phyloP scores from a whole-genome alignment of 2,113 vertebrate species.

The Cebidichthys violaceus region DNA sequence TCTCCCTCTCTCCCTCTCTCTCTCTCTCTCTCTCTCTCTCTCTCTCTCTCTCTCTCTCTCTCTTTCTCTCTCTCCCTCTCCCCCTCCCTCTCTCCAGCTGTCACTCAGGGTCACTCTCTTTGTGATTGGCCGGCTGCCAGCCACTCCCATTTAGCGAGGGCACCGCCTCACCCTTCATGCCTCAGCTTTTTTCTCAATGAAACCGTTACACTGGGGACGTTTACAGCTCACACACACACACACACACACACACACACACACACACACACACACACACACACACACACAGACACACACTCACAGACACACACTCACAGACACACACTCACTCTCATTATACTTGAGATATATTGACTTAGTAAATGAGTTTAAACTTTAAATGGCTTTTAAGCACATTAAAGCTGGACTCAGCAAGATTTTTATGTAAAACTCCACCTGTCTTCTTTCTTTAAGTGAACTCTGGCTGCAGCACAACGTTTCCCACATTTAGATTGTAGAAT shows the following conservation, averaged over 20 bases:
- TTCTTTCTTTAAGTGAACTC: constrained; percentile 21
- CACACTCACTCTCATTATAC: constrained; percentile 12
- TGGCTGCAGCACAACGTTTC: constrained; percentile 4
- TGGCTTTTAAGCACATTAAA: constrained; percentile 44
- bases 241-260: constrained; percentile 18
- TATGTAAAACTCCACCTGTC: constrained; percentile 32
- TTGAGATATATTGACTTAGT: constrained; percentile 50
- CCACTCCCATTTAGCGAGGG: constrained; percentile 52
- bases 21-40: background rate
- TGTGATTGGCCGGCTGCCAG: constrained; percentile 71
- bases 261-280: constrained; percentile 2
- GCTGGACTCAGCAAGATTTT: constrained; percentile 45
- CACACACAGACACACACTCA: constrained; percentile 3
- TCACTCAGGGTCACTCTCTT: constrained; percentile 47
- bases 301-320: too few relatives aligned
- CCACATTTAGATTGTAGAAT: background rate
- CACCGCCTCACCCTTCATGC: constrained; percentile 47
- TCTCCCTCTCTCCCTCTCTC: background rate
- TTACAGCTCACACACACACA: constrained; percentile 37
- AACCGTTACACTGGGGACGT: constrained; percentile 54
- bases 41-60: background rate
- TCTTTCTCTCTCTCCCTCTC: background rate
- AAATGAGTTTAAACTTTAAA: constrained; percentile 59
- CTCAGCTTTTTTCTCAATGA: constrained; percentile 77
- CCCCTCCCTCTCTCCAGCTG: constrained; percentile 6